Conservation (phyloP, 2,888 invertebrate genomes). For the Drosophila melanosoma region DNA sequence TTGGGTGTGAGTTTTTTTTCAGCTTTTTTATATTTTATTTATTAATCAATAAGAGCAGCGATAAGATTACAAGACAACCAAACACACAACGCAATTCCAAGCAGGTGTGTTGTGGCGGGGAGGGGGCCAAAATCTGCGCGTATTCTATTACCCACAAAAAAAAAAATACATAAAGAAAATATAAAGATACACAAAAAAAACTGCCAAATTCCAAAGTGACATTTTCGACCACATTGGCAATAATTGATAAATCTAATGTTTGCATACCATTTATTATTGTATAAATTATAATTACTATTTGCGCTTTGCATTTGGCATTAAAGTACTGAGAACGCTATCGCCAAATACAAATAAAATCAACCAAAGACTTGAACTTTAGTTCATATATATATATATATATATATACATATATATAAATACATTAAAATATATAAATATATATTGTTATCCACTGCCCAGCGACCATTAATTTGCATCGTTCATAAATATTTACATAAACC, state of each 20-base stretch:
- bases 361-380: conserved; percentile 13
- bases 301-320: conserved; percentile 31
- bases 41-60: conserved; percentile 74
- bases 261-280: conserved; percentile 60
- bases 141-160: conserved; percentile 2
- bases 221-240: conserved; percentile 51
- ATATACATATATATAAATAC: neutral
- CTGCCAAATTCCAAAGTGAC: conserved; percentile 61
- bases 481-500: conserved; percentile 72
- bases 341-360: neutral
- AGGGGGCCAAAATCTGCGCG: conserved; percentile 21
- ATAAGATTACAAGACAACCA: conserved; percentile 59
- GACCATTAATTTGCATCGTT: conserved; percentile 43
- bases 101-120: conserved; percentile 6
- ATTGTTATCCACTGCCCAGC: conserved; percentile 15
- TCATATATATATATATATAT: neutral
- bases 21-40: conserved; percentile 37
- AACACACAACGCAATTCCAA: conserved; percentile 31
- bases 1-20: conserved; percentile 50
- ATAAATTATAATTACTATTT: conserved; percentile 50
- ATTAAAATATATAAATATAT: neutral
- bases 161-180: neutral
- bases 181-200: neutral
- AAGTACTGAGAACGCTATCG: conserved; percentile 12
- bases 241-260: conserved; percentile 73